phyloP scores from a whole-genome alignment of 2,797 vertebrate species.

The Danio choprae region DNA sequence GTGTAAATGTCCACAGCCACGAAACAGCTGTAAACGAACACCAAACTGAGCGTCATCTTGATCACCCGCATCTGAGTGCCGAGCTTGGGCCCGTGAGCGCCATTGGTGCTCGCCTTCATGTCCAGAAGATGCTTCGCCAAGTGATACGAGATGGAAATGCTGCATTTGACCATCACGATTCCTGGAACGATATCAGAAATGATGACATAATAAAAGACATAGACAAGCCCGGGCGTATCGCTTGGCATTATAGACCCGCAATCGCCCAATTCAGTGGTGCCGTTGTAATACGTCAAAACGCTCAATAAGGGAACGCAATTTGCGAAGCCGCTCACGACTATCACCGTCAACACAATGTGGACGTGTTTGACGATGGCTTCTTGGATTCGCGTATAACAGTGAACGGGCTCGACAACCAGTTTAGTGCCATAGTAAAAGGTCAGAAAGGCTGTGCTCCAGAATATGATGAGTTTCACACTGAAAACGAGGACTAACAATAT shows the following conservation, averaged over 20 bases:
- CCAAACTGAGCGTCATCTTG: slow-evolving; percentile 74
- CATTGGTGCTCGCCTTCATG: slow-evolving; percentile 78
- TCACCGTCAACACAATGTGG: slow-evolving; percentile 63
- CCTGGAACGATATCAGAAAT: slow-evolving; percentile 75
- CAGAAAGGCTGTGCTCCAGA: slow-evolving; percentile 79
- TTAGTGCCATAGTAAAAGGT: slow-evolving; percentile 82
- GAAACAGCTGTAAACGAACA: slow-evolving; percentile 71
- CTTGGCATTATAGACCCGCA: slow-evolving; percentile 68
- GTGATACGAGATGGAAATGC: slow-evolving; percentile 79
- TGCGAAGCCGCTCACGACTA: slow-evolving; percentile 67
- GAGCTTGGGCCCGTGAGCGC: slow-evolving; percentile 72
- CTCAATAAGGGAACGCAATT: slow-evolving; percentile 70
- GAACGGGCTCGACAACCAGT: slow-evolving; percentile 75
- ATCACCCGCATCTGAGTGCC: slow-evolving; percentile 79
- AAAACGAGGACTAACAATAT: slow-evolving; percentile 66
- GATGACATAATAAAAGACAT: slow-evolving; percentile 69
- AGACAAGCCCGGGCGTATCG: slow-evolving; percentile 40
- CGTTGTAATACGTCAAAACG: slow-evolving; percentile 59
- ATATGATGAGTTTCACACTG: slow-evolving; percentile 76
- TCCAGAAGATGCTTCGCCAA: slow-evolving; percentile 74
- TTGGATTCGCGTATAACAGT: slow-evolving; percentile 74
- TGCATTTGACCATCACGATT: slow-evolving; percentile 77
- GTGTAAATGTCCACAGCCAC: slow-evolving; percentile 73
- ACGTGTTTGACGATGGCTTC: slow-evolving; percentile 74
- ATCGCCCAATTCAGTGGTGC: slow-evolving; percentile 10